Base-by-base conservation (phyloP, 2,888 invertebrate species). In the Chrysotoxum bicinctum region DNA sequence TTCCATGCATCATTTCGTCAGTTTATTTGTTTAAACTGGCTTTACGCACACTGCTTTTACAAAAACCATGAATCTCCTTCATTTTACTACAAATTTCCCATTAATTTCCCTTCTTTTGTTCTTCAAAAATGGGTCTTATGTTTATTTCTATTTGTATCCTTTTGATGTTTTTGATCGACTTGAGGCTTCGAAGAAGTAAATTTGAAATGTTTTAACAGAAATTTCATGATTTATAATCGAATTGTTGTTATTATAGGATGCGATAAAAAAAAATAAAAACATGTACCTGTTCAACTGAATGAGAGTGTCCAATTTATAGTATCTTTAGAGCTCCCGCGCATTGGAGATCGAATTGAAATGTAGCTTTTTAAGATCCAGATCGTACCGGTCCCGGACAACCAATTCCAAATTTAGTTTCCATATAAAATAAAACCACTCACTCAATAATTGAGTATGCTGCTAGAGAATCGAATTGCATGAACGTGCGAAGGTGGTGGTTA, bases 341-440 rank as follows among this genome's bases (percentile, higher is more conserved):
- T 8, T 26, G 1, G 32, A 64, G 23, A 78, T 52, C 19, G 58
- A 66, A 66, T 66, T 60, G 68, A 60, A 76, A 81, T 81, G 58
- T 58, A 62, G 43, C 40, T 54, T 54, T 64, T 52, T 62, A 68
- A n/a, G 54, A 35, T 50, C 23, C 45, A 43, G 40, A 62, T 68
- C 40, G 66, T n/a, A 21, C 21, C 21, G 1, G 35, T 68, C 58
- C 58, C 35, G 58, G 73, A 48, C 66, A 45, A 30, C n/a, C 35
- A 16, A 64, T 30, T 69, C 45, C 79, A 69, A 81, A 79, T 79
- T 69, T 64, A 74, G 70, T 66, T 75, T 66, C 50, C 43, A 60
- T 69, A 70, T 64, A 72, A 52, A 82, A 56, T 19, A 56, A 35
- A 35, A 56, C 56, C 6, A 56, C 77, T 76, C 12, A 19, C 6